Base-by-base conservation (phyloP, 2,888 invertebrate species). In the Aphrophora alni region DNA sequence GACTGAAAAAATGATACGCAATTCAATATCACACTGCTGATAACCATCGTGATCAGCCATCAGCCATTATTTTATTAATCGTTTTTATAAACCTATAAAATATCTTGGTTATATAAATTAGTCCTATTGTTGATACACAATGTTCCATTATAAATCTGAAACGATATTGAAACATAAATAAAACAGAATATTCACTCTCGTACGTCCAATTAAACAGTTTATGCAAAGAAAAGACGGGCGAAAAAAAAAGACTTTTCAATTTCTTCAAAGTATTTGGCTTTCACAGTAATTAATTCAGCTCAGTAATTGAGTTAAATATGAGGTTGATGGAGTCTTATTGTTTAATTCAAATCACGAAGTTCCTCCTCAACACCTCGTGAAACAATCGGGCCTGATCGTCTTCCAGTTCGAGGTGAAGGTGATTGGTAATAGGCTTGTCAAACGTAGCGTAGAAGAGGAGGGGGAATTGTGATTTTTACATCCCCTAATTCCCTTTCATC, bases 391-490 rank as follows among this genome's bases (percentile, higher is more conserved):
- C 3, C 21, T 8, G 21, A 21, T 21, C 21, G 21, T n/a, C 33
- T 33, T 33, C 33, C n/a, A 8, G 33, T 33, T 33, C 21, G 81
- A 81, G 79, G 81, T 76, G 81, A 33, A 80, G 75, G 80, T 77
- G 82, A 82, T 79, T 74, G 82, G 77, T 80, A 82, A 82, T 80
- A 77, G 78, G 77, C 51, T 51, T 51, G 79, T 77, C 77, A 80
- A 80, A 80, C 80, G 77, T 75, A 77, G 26, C 75, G 77, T 44
- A 44, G 28, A 77, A 27, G 79, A 4, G 76, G 59, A 17, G 59
- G 21, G 24, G 75, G 77, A 44, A 38, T 14, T 59, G 21, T 44
- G 75, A 77, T 75, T 75, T 78, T 78, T 77, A 74, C 77, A 81
- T 73, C 72, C 80, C 76, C 72, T 76, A 76, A 76, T 80, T 75